Base-by-base conservation (phyloP, 2,113 vertebrate genomes). In the Saguinus midas region DNA sequence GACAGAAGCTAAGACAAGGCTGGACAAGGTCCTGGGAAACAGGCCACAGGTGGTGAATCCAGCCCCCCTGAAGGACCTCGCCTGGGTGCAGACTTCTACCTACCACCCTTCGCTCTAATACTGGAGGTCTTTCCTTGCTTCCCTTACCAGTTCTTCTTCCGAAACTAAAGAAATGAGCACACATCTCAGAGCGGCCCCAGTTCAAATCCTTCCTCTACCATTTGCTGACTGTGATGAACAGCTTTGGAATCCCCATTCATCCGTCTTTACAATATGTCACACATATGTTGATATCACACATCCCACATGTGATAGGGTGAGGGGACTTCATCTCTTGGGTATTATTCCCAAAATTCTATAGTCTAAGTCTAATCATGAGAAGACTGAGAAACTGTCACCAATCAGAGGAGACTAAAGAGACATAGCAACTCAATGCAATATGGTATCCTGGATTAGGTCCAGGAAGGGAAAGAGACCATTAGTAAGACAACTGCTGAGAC, bases 1-100 rank as follows among this genome's bases (percentile, higher is more conserved):
- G 93, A 94, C 55, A 81, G 40, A 81, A 48, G 95, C 96, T 92
- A 95, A 95, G 95, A 81, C 94, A 27, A 80, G 80, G 11, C 94
- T 94, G 86, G 68, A 79, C 95, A 83, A 21, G 43, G 72, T 20
- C 35, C 86, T 29, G 3, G 29, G 45, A 37, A 14, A 50, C 85
- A 93, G 78, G 87, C 57, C 20, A 8, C 1, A 7, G 52, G 6
- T 11, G 72, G 37, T 50, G 32, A 50, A 35, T 75, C 64, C 73
- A 43, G 43, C 25, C 40, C 29, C 10, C 48, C 29, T 55, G 12
- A 64, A 35, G 55, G 70, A 61, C 61, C 43, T 57, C 61, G 66
- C 20, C 43, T 12, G 85, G 86, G 8, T 29, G 14, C 17, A 21
- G 87, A 35, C 72, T 75, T 50, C 80, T 76, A 48, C 35, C 32